phyloP scores from a whole-genome alignment of 35 echinoderm and acorn worm genomes.

The Stichopus chloronotus region DNA sequence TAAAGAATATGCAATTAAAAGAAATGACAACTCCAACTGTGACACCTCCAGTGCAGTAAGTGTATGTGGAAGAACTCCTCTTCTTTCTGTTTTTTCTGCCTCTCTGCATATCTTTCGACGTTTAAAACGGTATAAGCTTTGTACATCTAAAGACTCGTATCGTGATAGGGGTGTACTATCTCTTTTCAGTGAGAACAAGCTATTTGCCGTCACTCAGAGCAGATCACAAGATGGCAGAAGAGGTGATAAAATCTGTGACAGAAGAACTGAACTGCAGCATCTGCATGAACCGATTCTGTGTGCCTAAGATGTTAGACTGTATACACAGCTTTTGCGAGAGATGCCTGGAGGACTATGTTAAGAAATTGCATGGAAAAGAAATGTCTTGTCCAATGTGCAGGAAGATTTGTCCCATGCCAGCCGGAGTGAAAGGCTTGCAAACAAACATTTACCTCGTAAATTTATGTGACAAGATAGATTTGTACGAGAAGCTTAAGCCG shows the following conservation, averaged over 20 bases:
- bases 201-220: no score
- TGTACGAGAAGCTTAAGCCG: slow-evolving; percentile 9
- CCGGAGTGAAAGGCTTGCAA: slow-evolving; percentile 18
- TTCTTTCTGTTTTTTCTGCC: no score
- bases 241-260: neutral
- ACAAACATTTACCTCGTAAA: slow-evolving; percentile 32
- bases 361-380: neutral
- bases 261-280: slow-evolving; percentile 77
- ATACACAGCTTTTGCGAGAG: slow-evolving; percentile 51
- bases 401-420: neutral
- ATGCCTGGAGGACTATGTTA: slow-evolving; percentile 15
- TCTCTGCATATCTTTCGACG: no score
- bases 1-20: no score
- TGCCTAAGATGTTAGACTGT: slow-evolving; percentile 43
- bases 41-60: no score
- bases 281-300: slow-evolving; percentile 82
- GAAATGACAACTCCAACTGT: no score
- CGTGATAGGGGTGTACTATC: no score
- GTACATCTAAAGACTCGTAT: no score
- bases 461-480: slow-evolving; percentile 24
- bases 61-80: no score
- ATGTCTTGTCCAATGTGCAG: slow-evolving; percentile 5
- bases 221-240: slow-evolving; percentile 17
- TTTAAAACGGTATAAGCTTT: no score
- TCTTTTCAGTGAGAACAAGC: no score